Base-by-base conservation (phyloP, 2,888 invertebrate species). In the Parnassius glacialis region DNA sequence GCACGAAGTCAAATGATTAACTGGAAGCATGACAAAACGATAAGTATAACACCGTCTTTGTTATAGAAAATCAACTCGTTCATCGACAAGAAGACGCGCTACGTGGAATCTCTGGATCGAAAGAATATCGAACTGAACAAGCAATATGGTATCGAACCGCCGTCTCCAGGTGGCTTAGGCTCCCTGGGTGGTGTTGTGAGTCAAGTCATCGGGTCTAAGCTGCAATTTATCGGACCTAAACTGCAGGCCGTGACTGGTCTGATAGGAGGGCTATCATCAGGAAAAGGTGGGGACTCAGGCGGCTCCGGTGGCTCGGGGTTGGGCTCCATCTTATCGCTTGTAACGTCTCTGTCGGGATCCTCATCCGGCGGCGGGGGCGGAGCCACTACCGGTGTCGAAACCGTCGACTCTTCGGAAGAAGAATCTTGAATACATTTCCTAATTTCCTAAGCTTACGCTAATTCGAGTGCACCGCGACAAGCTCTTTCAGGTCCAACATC, bases 51-150 rank as follows among this genome's bases (percentile, higher is more conserved):
- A 34, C 16, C 45, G 44, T 59, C 9, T 61, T 53, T 65, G 70
- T 86, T 93, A 68, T 92, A 96, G 96, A 96, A 96, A 95, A 93
- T 96, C 90, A 96, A 96, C 89, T 94, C 94, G 67, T 93, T 96
- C 84, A 93, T 96, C 85, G 96, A 96, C 76, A 94, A 95, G 57
- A 96, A 96, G 87, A 96, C 96, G 48, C 93, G 93, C 44, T 93
- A 94, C 72, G 92, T 96, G 64, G 92, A 93, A 61, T 93, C 93
- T 57, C 84, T 96, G 78, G 96, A 96, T 84, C 92, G 92, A 58
- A 85, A 94, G 69, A 96, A 96, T 85, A 93, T 95, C 71, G 95
- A 93, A 73, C 94, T 96, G 83, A 96, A 96, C 84, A 93, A 93
- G 68, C 94, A 94, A 74, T 95, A 94, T 78, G 94, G 95, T 55